Percentiles rank a stretch among this genome's conserved stretches.
Conservation (phyloP, 2,797 vertebrate species). For the Fundulus diaphanus region DNA sequence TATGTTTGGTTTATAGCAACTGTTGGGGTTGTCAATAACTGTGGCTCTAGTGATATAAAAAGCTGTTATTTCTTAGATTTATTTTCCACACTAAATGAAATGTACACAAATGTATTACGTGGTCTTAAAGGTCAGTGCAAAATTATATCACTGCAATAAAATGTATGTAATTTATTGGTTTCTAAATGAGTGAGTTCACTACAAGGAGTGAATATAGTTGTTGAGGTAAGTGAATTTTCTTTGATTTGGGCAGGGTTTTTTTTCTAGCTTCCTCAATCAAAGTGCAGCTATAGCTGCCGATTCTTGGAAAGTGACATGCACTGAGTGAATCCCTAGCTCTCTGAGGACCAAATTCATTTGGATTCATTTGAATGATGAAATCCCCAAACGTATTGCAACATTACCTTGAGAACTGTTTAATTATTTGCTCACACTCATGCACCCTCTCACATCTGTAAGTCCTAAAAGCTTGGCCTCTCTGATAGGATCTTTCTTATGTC, state of each 20-base stretch:
- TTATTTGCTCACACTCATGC: constrained; percentile 4
- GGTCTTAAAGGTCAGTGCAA: neutral
- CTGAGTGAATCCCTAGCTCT: neutral
- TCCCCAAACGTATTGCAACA: neutral
- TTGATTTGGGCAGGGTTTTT: neutral
- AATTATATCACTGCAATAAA: neutral
- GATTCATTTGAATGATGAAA: neutral
- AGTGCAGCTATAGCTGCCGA: neutral
- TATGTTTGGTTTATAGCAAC: neutral
- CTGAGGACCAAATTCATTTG: neutral
- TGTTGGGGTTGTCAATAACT: neutral
- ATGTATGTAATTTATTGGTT: neutral
- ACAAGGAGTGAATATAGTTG: neutral
- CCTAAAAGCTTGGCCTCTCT: neutral
- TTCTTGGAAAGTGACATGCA: neutral
- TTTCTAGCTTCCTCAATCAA: neutral
- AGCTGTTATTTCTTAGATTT: neutral
- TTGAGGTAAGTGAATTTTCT: neutral
- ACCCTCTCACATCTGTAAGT: neutral
- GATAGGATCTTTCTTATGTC: neutral
- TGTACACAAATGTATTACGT: neutral
- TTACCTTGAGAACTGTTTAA: constrained; percentile 11
- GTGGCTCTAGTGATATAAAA: neutral
- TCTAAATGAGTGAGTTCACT: neutral
- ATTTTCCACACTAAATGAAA: neutral